phyloP scores from a whole-genome alignment of 2,797 vertebrate species.

The Tapirus indicus region DNA sequence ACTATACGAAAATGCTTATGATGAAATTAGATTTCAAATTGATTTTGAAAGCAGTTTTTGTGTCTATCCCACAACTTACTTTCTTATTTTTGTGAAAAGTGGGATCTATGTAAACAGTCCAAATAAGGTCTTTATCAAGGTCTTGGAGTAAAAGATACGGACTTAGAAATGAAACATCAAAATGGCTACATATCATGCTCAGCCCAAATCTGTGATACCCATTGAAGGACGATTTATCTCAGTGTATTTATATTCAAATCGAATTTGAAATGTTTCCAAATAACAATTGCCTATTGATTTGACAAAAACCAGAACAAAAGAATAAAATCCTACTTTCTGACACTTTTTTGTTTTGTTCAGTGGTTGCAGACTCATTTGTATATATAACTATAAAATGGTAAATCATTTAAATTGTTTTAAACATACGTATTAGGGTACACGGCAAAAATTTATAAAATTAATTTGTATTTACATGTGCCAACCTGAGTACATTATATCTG shows the following conservation, averaged over 20 bases:
- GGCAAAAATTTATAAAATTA: too few species aligned
- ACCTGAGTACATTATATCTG: not conserved
- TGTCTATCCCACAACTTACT: not conserved
- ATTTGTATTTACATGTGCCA: not conserved
- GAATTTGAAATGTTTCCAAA: not conserved
- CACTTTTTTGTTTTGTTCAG: not conserved
- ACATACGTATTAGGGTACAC: too few species aligned
- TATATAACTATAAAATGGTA: not conserved
- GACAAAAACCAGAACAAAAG: not conserved
- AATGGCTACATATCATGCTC: not conserved
- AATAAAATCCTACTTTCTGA: not conserved
- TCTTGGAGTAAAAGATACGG: not conserved
- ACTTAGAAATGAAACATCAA: constrained; percentile 9
- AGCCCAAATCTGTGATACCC: not conserved
- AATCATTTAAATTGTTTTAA: too few species aligned
- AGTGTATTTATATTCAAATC: not conserved
- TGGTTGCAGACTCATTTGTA: not conserved
- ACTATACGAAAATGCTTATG: not conserved
- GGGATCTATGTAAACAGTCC: not conserved
- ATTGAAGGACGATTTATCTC: not conserved
- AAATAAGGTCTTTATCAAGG: not conserved
- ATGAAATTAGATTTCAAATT: not conserved
- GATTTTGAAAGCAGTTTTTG: not conserved
- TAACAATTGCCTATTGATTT: not conserved
- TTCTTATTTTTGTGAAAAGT: not conserved